Conservation (phyloP, 2,113 vertebrate species). For the Acinonyx jubatus region DNA sequence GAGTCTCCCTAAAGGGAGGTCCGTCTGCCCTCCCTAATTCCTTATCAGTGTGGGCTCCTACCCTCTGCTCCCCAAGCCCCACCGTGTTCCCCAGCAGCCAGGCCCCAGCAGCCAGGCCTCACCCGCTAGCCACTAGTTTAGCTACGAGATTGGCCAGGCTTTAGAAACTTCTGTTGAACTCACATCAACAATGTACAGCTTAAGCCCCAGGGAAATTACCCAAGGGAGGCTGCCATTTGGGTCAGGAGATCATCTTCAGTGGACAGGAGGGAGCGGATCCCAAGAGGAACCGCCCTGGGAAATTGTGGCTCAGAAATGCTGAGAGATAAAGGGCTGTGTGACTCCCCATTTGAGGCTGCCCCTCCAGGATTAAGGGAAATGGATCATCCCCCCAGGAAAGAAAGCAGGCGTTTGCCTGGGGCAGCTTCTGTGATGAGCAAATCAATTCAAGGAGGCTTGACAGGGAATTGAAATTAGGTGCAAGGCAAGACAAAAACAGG, state of each 20-base stretch:
- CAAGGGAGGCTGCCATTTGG: neutral
- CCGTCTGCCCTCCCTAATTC: too few species aligned
- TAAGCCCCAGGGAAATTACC: neutral
- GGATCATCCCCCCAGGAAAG: neutral
- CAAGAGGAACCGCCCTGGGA: neutral
- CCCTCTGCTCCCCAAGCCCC: neutral
- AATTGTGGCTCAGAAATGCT: rapidly evolving
- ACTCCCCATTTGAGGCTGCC: neutral
- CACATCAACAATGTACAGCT: neutral
- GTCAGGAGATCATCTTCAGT: neutral
- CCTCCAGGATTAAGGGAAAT: neutral
- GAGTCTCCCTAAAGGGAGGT: neutral
- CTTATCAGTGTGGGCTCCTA: neutral
- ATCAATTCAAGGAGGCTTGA: neutral
- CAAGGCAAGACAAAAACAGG: neutral
- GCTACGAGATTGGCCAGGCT: neutral
- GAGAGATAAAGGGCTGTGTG: neutral
- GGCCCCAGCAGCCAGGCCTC: neutral
- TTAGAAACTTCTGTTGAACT: neutral
- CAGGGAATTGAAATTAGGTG: neutral
- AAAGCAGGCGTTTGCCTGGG: neutral
- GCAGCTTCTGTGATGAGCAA: neutral
- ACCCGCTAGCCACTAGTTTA: neutral
- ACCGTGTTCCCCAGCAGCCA: neutral
- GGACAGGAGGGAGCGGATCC: neutral